Evolutionary conservation across 2,888 invertebrate species (phyloP), one percentile per base, ranked within the genome.

Genomic region (Protophormia terraenovae): DNA sequence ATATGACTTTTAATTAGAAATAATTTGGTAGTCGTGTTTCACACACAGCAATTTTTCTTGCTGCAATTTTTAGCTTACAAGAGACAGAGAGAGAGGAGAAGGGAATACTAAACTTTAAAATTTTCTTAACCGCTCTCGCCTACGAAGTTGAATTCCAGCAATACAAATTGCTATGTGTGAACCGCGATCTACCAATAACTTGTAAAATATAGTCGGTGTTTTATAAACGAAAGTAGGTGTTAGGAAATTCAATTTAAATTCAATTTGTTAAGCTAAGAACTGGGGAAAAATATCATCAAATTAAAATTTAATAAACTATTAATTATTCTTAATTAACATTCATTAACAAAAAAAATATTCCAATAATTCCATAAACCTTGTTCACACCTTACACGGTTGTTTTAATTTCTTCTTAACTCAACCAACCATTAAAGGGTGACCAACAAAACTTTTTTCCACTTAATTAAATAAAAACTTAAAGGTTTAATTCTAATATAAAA

Each of bases 331-430:
- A n/a, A 38, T 35, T 35, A 10, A 38, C 10, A 5, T 38, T 38
- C 12, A 12, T 38, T 38, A 2, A 6, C 12, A 38, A 12, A 12
- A 38, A 38, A 71, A 62, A 47, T 7, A 53, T 53, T 67, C 1
- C 4, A 69, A 60, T 16, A 10, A 12, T 22, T 47, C 32, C 10
- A 27, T 7, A 35, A 24, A 58, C 60, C 3, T 16, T 53, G 50
- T 78, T 78, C 38, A 60, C 38, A 69, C 60, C 69, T 50, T 8
- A 41, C n/a, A n/a, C 66, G 66, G 29, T 16, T 67, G 35, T 45
- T 77, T 55, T 53, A 1, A n/a, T 64, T 64, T 75, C 27, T 45
- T 55, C 7, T 27, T n/a, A 66, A 50, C 76, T 75, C 10, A 55
- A n/a, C 27, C 27, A 29, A 24, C 16, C 45, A 55, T 19, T 58